Base-by-base conservation (phyloP, 2,113 vertebrate species). In the Perca flavescens region DNA sequence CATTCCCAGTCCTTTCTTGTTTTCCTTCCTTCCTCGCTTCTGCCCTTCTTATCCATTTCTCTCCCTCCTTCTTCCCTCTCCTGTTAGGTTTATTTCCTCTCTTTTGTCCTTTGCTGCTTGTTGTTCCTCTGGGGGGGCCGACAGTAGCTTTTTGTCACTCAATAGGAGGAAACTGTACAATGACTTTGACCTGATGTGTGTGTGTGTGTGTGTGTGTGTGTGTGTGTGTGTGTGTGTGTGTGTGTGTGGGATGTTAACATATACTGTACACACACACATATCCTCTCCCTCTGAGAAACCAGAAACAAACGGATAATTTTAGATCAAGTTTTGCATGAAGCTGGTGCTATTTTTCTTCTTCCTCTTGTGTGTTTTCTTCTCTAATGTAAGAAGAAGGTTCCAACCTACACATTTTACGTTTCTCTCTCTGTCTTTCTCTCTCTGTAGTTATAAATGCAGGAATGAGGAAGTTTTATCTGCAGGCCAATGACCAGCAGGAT, bases 401-500 rank as follows among this genome's bases (percentile, higher is more conserved):
- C 7, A 7, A 22, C 14, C 22, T 2, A 46, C n/a, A 10, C 10
- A 0, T 31, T 40, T n/a, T 4, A 36, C 17, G 9, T 60, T 11
- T 61, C 11, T 72, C 6, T 34, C 7, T 62, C 15, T 64, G 46
- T 76, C 11, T 46, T 13, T 54, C 12, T 72, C 46, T 70, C 12
- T 70, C 49, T 63, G 43, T 89, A 99, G 98, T 99, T 80, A 97
- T 99, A 94, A 99, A 99, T 75, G 97, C 97, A 80, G 97, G 97
- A 79, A 99, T 97, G 97, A 97, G 97, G 92, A 99, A 99, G 92
- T 97, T 98, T 72, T 99, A 97, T 84, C 95, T 99, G 66, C 98
- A 99, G 93, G 98, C 98, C 86, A 99, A 99, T 86, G 98, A 99
- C 89, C 97, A 99, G 92, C 98, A 99, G 91, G 98, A 99, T 84